phyloP scores from a whole-genome alignment of 2,888 invertebrate genomes.

The Acanthoscelides obtectus region DNA sequence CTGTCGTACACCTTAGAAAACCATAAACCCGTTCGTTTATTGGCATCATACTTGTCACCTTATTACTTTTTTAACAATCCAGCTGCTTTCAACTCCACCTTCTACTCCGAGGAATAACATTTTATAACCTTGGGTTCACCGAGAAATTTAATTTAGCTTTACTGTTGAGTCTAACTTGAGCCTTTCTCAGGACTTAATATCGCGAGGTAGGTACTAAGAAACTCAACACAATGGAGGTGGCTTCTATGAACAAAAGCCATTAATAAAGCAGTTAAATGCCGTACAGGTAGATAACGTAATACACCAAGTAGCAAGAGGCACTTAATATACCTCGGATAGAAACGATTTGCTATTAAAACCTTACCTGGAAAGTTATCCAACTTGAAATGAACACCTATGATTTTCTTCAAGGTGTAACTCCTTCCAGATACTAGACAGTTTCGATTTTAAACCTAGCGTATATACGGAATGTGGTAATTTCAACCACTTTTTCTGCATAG shows the following conservation, averaged over 20 bases:
- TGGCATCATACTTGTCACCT: not conserved
- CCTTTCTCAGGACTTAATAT: not conserved
- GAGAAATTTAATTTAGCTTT: not conserved
- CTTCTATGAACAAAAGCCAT: slow-evolving; percentile 24
- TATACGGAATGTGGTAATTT: too few species aligned
- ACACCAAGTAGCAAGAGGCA: not conserved
- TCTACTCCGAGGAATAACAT: not conserved
- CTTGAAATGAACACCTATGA: too few species aligned
- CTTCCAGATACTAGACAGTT: too few species aligned
- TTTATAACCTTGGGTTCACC: not conserved
- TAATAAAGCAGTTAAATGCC: slow-evolving; percentile 31
- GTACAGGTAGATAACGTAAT: slow-evolving; percentile 23
- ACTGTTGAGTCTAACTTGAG: not conserved
- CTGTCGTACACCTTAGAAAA: not conserved
- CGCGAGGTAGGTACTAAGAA: not conserved
- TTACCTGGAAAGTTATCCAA: too few species aligned
- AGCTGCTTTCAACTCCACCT: not conserved
- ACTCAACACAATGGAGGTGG: not conserved
- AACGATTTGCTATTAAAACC: not conserved
- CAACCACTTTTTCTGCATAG: too few species aligned
- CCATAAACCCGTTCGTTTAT: not conserved
- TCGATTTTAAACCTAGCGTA: too few species aligned
- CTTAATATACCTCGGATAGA: not conserved
- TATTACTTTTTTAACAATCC: too few species aligned
- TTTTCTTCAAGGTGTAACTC: too few species aligned